Evolutionary conservation across 2,888 invertebrate genomes (phyloP).

Genomic region (Rotaria socialis): DNA sequence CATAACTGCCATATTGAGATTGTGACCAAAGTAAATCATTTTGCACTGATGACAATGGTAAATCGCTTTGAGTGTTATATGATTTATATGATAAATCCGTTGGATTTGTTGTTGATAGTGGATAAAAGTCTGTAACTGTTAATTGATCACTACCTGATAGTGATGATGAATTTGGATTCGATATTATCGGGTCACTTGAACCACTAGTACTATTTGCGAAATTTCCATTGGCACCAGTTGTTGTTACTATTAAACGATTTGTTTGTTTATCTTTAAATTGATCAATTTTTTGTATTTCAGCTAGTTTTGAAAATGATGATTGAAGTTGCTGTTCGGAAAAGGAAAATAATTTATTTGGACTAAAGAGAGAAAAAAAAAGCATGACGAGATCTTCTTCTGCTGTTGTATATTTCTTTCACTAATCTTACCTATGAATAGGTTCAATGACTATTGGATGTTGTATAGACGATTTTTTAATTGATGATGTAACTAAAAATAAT

Average conservation of each 20-base stretch:
- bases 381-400: not conserved
- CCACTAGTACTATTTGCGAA: not conserved
- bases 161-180: slow-evolving; percentile 18
- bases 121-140: slow-evolving; percentile 31
- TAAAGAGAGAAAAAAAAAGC: not conserved
- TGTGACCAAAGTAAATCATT: not conserved
- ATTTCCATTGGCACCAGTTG: not conserved
- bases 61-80: not conserved
- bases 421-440: not conserved
- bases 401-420: not conserved
- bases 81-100: not conserved
- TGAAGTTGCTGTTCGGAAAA: slow-evolving; percentile 15
- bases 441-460: not conserved
- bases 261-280: not conserved
- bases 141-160: not conserved
- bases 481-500: not conserved
- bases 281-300: slow-evolving; percentile 28
- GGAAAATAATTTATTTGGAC: not conserved
- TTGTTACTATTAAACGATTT: slow-evolving; percentile 1
- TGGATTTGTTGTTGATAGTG: not conserved
- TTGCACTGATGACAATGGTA: not conserved
- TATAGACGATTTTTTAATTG: not conserved
- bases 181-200: not conserved
- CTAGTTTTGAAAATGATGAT: slow-evolving; percentile 5
- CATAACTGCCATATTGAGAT: not conserved